These are phyloP conservation scores for Synchiropus splendidus DNA, from an alignment of 2,113 vertebrate genomes.

Conservation along the genomic window DNA sequence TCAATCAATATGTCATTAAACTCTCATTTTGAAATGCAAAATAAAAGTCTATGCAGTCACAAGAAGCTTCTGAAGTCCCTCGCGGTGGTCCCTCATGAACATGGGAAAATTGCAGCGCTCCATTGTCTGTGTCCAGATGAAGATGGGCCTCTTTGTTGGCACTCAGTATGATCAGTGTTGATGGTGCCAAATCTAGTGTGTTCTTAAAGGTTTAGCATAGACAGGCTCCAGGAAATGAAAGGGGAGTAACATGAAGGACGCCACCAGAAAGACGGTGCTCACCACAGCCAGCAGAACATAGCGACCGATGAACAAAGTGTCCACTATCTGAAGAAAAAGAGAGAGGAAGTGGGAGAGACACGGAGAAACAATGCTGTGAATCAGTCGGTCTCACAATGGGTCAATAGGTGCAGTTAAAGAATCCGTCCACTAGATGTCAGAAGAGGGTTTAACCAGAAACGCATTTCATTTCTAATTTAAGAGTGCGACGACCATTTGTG, in stretches of 20 bases:
- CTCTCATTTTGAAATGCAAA: too few species aligned
- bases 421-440: constrained; percentile 61
- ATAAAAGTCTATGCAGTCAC: too few species aligned
- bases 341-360: neutral
- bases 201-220: constrained; percentile 73
- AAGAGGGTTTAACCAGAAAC: constrained; percentile 15
- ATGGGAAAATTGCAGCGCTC: constrained; percentile 4
- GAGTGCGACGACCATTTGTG: too few species aligned
- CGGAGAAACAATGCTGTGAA: neutral
- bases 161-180: constrained; percentile 1
- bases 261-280: constrained; percentile 62
- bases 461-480: too few species aligned
- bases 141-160: constrained; percentile 4
- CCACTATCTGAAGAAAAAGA: constrained; percentile 69
- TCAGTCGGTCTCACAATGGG: neutral
- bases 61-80: too few species aligned
- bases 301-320: constrained; percentile 81
- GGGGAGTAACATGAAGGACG: constrained; percentile 75
- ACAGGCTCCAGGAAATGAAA: constrained; percentile 77
- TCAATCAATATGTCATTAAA: too few species aligned
- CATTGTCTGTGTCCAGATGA: constrained; percentile 6
- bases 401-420: neutral
- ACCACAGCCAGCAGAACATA: constrained; percentile 73
- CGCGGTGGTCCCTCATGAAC: neutral
- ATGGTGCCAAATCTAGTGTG: constrained; percentile 42